These are phyloP conservation scores for Achlya flavicornis DNA, from an alignment of 2,888 invertebrate genomes.

Conservation along the genomic window DNA sequence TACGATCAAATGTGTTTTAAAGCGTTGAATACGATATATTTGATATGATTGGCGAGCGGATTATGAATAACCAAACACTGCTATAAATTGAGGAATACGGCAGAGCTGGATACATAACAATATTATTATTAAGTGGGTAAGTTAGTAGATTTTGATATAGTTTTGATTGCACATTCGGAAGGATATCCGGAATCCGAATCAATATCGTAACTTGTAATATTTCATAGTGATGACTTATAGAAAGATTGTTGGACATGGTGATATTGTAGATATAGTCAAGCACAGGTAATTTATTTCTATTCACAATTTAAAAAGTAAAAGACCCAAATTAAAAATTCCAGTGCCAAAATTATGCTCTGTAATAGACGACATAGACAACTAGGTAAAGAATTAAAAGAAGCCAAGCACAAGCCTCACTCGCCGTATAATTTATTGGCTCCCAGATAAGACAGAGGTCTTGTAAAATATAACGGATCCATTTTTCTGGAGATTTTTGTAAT, in stretches of 20 bases:
- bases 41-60: not conserved
- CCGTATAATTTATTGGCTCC: not conserved
- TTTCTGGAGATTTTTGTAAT: conserved; percentile 2
- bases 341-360: too few relatives aligned
- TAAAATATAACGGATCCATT: conserved; percentile 8
- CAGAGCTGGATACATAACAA: too few relatives aligned
- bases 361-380: not conserved
- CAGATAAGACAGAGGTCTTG: not conserved
- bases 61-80: not conserved
- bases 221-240: too few relatives aligned
- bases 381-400: not conserved
- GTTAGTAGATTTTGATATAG: not conserved
- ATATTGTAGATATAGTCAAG: too few relatives aligned
- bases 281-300: too few relatives aligned
- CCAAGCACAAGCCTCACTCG: not conserved
- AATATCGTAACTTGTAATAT: too few relatives aligned
- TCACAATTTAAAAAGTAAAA: too few relatives aligned
- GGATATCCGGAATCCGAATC: too few relatives aligned
- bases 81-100: not conserved
- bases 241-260: too few relatives aligned
- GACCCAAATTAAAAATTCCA: too few relatives aligned
- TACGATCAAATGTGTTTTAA: not conserved
- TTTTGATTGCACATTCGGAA: not conserved
- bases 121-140: not conserved
- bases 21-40: not conserved